These are phyloP conservation scores for Larimichthys crocea DNA, from an alignment of 2,113 vertebrate genomes.

Conservation along the genomic window DNA sequence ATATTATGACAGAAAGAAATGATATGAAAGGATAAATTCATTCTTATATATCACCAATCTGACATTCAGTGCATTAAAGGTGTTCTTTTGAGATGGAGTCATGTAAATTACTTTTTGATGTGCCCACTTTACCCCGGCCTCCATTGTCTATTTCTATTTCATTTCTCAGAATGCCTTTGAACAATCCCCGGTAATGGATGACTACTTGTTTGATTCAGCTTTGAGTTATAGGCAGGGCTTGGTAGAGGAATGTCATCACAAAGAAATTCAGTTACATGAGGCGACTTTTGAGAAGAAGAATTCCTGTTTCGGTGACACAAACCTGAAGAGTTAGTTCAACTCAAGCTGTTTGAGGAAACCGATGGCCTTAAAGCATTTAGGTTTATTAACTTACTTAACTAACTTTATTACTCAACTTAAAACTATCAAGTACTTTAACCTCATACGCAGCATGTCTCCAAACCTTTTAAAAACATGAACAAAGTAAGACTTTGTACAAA, in stretches of 20 bases:
- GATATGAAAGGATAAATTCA: not conserved
- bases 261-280: too few species aligned
- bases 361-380: too few species aligned
- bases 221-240: not conserved
- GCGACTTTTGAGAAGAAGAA: too few species aligned
- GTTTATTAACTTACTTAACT: too few species aligned
- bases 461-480: too few species aligned
- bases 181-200: not conserved
- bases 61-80: not conserved
- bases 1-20: conserved; percentile 12
- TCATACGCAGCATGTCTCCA: too few species aligned
- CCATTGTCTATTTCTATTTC: not conserved
- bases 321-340: too few species aligned
- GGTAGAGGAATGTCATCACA: not conserved
- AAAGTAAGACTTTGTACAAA: too few species aligned
- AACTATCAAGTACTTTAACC: too few species aligned
- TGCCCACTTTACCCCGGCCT: not conserved
- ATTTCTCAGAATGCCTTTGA: not conserved
- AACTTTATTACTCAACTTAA: too few species aligned
- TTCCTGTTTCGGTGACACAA: too few species aligned
- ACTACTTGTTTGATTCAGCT: not conserved
- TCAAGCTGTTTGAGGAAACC: too few species aligned
- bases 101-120: not conserved
- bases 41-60: not conserved
- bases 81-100: not conserved